These are phyloP conservation scores for Eucera pruinosa DNA, from an alignment of 2,888 invertebrate genomes.

Conservation along the genomic window DNA sequence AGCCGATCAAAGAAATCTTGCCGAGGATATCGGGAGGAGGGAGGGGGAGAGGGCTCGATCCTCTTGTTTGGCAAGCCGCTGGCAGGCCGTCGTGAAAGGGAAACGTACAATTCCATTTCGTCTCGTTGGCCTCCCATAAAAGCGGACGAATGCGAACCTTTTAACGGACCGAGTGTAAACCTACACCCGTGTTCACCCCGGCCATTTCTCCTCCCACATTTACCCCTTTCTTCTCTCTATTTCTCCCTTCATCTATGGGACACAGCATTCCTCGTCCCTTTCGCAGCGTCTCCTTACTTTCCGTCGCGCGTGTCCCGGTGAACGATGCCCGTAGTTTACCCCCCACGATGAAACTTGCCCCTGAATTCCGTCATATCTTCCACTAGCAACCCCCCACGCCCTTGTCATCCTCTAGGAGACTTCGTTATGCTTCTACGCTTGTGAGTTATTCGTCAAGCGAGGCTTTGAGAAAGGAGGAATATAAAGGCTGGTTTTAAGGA, in stretches of 20 bases:
- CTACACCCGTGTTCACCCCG: constrained; percentile 31
- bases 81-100: constrained; percentile 10
- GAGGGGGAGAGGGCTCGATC: constrained; percentile 1
- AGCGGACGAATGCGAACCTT: constrained; percentile 51
- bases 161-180: constrained; percentile 64
- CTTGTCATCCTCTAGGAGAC: background rate
- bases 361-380: constrained; percentile 43
- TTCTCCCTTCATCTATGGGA: background rate
- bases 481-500: background rate
- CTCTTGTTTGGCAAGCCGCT: constrained; percentile 42
- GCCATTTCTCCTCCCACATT: constrained; percentile 10
- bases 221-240: background rate
- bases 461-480: constrained; percentile 4
- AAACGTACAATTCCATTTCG: constrained; percentile 50
- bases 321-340: constrained; percentile 58
- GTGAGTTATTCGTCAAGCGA: constrained; percentile 49
- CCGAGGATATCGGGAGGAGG: background rate
- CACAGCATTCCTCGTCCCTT: constrained; percentile 22
- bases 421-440: constrained; percentile 7
- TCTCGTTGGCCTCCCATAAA: constrained; percentile 56
- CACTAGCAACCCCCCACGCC: background rate
- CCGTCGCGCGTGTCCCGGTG: constrained; percentile 50
- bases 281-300: constrained; percentile 24
- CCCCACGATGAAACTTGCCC: constrained; percentile 59
- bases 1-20: constrained; percentile 37